A percentile compares a stretch with the other conserved stretches of the same genome.
Conservation (phyloP, 2,888 invertebrate genomes). For the Epinotia ramella region DNA sequence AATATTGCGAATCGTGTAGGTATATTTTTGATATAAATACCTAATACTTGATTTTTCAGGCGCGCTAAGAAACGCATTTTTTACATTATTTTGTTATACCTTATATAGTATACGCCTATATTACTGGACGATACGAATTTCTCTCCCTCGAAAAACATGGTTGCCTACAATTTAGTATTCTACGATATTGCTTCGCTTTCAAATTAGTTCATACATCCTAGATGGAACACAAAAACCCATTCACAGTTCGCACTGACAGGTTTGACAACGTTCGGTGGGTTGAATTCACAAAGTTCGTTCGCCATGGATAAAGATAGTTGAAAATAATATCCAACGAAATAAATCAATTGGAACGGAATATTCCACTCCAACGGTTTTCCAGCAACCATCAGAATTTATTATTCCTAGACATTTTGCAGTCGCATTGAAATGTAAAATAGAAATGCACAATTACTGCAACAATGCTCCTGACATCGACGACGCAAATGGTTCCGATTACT, state of each 20-base stretch:
- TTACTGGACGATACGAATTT: no score
- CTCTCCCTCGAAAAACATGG: no score
- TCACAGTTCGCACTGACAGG: not conserved
- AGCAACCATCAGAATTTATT: constrained; percentile 22
- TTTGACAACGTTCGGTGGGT: not conserved
- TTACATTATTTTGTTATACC: no score
- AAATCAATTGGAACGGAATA: constrained; percentile 18
- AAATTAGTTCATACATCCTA: not conserved
- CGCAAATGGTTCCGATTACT: constrained; percentile 17
- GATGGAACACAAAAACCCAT: not conserved
- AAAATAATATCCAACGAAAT: no score
- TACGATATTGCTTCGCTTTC: not conserved
- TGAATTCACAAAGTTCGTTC: not conserved
- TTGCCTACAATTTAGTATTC: no score
- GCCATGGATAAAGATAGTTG: no score
- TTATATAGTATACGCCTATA: no score
- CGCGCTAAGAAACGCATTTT: no score
- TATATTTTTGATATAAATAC: no score
- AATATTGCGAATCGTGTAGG: not conserved
- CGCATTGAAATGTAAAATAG: constrained; percentile 38
- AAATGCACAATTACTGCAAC: constrained; percentile 37
- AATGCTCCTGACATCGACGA: constrained; percentile 13
- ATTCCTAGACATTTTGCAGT: constrained; percentile 20
- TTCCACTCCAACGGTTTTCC: constrained; percentile 7
- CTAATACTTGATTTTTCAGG: no score